Percentiles rank a stretch among this genome's conserved stretches.
Evolutionary conservation across 35 echinoderm and acorn worm genomes (phyloP).

Genomic region (Nesometra sesokonis): DNA sequence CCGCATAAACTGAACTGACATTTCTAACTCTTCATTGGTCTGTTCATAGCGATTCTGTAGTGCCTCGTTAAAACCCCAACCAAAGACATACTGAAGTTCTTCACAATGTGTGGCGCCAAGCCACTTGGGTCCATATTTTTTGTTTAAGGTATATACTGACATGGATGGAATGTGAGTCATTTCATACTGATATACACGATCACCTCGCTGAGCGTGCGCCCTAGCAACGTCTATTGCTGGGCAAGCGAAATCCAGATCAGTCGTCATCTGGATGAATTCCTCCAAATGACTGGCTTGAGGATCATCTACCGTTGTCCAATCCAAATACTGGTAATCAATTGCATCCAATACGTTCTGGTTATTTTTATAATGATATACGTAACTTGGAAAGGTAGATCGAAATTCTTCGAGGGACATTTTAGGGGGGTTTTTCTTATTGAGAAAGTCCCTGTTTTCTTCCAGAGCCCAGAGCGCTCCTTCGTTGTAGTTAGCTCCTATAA

Average conservation of each 20-base stretch:
- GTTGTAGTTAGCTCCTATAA: background rate
- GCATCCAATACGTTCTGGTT: background rate
- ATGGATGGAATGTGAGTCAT: background rate
- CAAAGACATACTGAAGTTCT: slow-evolving; percentile 40
- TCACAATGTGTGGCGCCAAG: slow-evolving; percentile 28
- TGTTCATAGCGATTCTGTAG: background rate
- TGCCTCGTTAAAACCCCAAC: slow-evolving; percentile 10
- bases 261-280: background rate
- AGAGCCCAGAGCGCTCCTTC: background rate
- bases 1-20: slow-evolving; percentile 55
- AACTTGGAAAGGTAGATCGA: background rate
- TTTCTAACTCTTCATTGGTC: slow-evolving; percentile 23
- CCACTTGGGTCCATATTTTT: slow-evolving; percentile 20
- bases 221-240: background rate
- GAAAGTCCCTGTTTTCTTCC: background rate
- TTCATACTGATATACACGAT: background rate
- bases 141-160: background rate
- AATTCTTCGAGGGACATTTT: background rate
- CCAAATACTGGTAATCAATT: background rate
- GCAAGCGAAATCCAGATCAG: background rate
- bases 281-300: background rate
- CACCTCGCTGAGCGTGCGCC: background rate
- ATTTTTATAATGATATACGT: background rate
- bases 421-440: background rate
- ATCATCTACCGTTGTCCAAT: background rate